These are phyloP conservation scores for Poeciliopsis occidentalis DNA, from an alignment of 2,113 vertebrate genomes.

Conservation along the genomic window DNA sequence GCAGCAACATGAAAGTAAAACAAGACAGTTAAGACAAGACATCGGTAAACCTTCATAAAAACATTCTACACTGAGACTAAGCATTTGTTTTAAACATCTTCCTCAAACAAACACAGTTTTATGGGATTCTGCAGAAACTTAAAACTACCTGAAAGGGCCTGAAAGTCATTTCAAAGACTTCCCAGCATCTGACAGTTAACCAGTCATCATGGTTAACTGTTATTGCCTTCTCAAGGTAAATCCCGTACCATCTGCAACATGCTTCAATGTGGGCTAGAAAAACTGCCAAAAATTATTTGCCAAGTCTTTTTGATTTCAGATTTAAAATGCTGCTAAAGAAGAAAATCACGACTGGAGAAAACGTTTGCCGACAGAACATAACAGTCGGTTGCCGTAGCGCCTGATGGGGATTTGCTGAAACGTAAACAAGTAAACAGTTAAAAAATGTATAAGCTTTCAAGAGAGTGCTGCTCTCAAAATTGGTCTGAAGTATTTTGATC, in stretches of 20 bases:
- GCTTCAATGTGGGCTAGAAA: constrained; percentile 21
- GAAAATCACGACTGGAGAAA: constrained; percentile 30
- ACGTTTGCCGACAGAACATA: constrained; percentile 18
- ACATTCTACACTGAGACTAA: constrained; percentile 12
- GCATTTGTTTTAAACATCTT: constrained; percentile 33
- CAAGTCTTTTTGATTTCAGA: constrained; percentile 32
- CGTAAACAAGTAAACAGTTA: constrained; percentile 30
- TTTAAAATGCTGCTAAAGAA: constrained; percentile 19
- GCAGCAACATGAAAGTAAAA: constrained; percentile 30
- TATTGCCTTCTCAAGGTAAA: constrained; percentile 13
- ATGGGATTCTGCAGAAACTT: constrained; percentile 13
- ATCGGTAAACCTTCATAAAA: constrained; percentile 26
- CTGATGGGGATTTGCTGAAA: constrained; percentile 38
- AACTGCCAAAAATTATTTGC: constrained; percentile 7
- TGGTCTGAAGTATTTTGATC: not conserved
- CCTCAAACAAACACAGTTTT: constrained; percentile 15
- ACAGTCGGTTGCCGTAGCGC: constrained; percentile 8
- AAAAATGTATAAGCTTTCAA: constrained; percentile 32
- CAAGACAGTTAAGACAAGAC: constrained; percentile 9
- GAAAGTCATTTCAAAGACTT: constrained; percentile 24
- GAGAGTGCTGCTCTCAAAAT: constrained; percentile 14
- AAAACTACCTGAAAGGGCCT: constrained; percentile 24
- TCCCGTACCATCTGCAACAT: not conserved
- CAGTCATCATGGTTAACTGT: not conserved
- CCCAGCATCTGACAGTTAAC: constrained; percentile 2